Evolutionary conservation across 2,888 invertebrate species (phyloP).

Genomic region (Octodonta nipae): DNA sequence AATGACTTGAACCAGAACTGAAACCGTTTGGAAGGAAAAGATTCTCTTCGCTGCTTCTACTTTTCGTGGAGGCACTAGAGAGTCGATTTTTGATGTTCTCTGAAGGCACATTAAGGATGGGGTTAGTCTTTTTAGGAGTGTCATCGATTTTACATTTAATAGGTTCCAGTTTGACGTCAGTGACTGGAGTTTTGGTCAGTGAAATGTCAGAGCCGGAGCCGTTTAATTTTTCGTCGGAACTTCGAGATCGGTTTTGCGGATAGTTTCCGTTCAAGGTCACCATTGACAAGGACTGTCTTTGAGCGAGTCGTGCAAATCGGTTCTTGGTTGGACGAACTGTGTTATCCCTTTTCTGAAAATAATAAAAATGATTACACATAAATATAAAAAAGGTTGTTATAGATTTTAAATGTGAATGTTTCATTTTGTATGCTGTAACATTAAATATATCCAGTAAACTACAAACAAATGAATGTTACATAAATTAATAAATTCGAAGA

Average conservation of each 20-base stretch:
- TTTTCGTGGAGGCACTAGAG: conserved; percentile 34
- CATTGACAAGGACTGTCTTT: conserved; percentile 18
- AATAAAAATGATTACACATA: conserved; percentile 2
- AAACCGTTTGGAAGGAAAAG: too few species aligned
- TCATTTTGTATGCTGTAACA: too few species aligned
- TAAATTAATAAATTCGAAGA: too few species aligned
- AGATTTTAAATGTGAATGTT: too few species aligned
- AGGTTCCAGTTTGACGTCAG: conserved; percentile 29
- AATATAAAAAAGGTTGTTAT: background rate
- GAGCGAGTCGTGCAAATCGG: conserved; percentile 15
- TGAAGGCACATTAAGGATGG: conserved; percentile 37
- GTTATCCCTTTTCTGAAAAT: conserved; percentile 19
- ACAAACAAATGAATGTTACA: too few species aligned
- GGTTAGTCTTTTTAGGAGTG: conserved; percentile 28
- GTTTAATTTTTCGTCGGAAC: conserved; percentile 9
- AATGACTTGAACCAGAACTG: background rate
- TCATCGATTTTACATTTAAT: conserved; percentile 14
- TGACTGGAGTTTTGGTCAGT: conserved; percentile 32
- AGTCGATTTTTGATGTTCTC: conserved; percentile 45
- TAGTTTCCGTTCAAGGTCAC: conserved; percentile 11
- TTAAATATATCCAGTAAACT: too few species aligned
- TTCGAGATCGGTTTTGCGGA: conserved; percentile 9
- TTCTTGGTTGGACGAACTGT: conserved; percentile 16
- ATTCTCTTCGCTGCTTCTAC: conserved; percentile 11
- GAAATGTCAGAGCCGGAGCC: conserved; percentile 8